Conservation (phyloP, 2,797 vertebrate genomes). For the Bovichtus diacanthus region DNA sequence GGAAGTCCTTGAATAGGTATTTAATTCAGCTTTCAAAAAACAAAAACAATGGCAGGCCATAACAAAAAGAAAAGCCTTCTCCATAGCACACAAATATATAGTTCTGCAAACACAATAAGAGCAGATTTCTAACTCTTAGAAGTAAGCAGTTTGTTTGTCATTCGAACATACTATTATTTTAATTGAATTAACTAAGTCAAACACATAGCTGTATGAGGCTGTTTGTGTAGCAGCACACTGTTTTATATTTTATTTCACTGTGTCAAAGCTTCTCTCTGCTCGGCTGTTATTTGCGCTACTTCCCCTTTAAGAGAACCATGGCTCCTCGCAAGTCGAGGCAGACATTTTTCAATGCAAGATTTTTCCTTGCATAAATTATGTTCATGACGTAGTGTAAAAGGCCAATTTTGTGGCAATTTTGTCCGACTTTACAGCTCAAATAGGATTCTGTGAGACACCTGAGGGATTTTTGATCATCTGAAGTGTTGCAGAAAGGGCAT, state of each 20-base stretch:
- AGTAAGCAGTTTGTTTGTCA: no score
- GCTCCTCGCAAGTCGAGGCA: slow-evolving; percentile 86
- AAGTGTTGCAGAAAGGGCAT: slow-evolving; percentile 74
- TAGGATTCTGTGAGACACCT: slow-evolving; percentile 60
- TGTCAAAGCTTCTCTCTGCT: background rate
- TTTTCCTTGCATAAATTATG: slow-evolving; percentile 99
- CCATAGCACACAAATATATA: background rate
- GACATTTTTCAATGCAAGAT: slow-evolving; percentile 92
- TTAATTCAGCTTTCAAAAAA: background rate
- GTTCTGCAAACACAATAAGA: background rate
- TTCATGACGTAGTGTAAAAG: slow-evolving; percentile 98
- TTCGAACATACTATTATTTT: no score
- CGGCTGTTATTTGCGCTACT: slow-evolving; percentile 31
- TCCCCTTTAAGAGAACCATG: slow-evolving; percentile 86
- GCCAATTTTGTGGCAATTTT: slow-evolving; percentile 90
- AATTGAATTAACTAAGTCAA: no score
- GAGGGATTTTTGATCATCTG: slow-evolving; percentile 61
- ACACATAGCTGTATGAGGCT: background rate
- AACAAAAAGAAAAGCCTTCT: background rate
- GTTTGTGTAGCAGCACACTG: background rate
- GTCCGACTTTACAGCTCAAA: slow-evolving; percentile 79
- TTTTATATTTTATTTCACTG: background rate
- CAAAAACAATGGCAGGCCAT: background rate
- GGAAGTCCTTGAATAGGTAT: background rate
- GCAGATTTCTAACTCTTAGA: no score